These are phyloP conservation scores for Agrypnia vestita DNA, from an alignment of 1,140 invertebrate species.

Conservation along the genomic window DNA sequence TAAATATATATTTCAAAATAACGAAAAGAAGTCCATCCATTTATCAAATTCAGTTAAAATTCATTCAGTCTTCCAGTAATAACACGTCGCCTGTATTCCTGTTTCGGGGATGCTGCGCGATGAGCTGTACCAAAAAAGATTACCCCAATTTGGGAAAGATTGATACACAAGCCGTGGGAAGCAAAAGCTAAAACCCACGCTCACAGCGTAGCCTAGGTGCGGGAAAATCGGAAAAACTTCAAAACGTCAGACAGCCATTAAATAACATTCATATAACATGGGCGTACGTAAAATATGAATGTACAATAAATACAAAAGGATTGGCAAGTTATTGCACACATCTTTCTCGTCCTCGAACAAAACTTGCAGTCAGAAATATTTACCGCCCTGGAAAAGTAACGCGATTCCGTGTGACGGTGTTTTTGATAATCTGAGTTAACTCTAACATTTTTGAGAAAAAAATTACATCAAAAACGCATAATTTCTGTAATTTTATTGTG, in stretches of 20 bases:
- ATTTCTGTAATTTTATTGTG: too few relatives aligned
- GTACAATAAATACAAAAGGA: neutral
- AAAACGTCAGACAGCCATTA: slow-evolving; percentile 32
- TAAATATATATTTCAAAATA: too few relatives aligned
- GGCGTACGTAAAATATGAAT: neutral
- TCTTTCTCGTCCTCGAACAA: neutral
- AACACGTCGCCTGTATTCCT: neutral
- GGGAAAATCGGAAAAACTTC: slow-evolving; percentile 30
- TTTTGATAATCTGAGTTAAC: too few relatives aligned
- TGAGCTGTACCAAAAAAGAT: neutral
- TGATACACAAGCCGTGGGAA: slow-evolving; percentile 20
- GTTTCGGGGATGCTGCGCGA: neutral
- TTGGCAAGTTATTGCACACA: neutral
- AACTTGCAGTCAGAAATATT: too few relatives aligned
- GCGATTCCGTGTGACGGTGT: too few relatives aligned
- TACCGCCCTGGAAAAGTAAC: too few relatives aligned
- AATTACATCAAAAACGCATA: too few relatives aligned
- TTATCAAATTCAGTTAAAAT: neutral
- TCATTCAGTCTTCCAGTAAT: neutral
- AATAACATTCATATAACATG: slow-evolving; percentile 28
- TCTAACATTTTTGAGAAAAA: too few relatives aligned
- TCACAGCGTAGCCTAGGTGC: neutral
- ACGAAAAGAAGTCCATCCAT: too few relatives aligned
- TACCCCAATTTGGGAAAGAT: slow-evolving; percentile 16
- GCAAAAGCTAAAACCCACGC: neutral